phyloP scores from a whole-genome alignment of 2,888 invertebrate species.

The Zelleria hepariella region DNA sequence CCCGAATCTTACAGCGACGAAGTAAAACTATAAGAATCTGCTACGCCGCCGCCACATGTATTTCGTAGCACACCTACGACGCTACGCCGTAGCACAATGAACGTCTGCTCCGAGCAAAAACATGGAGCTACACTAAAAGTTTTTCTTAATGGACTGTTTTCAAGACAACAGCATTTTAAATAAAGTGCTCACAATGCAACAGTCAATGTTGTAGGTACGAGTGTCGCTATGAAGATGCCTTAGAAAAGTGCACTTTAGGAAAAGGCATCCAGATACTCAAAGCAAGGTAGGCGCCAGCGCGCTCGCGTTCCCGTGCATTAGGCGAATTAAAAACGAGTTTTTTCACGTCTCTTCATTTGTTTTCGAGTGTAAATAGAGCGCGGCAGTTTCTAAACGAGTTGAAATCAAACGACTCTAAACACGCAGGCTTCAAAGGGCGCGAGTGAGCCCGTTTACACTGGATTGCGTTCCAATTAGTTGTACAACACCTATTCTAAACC shows the following conservation, averaged over 20 bases:
- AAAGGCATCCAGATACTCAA: conserved; percentile 34
- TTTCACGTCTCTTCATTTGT: conserved; percentile 53
- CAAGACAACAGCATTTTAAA: conserved; percentile 41
- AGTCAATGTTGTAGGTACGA: conserved; percentile 39
- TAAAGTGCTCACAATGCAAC: conserved; percentile 56
- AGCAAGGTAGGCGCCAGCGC: conserved; percentile 14
- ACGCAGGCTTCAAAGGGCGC: conserved; percentile 49
- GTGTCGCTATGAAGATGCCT: conserved; percentile 39
- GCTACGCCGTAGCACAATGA: conserved; percentile 8
- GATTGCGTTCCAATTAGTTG: conserved; percentile 43
- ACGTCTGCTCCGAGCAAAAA: background rate
- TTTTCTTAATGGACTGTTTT: conserved; percentile 30
- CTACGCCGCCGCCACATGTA: background rate
- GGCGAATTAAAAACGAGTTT: conserved; percentile 63
- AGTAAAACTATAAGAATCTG: background rate
- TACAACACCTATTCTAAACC: background rate
- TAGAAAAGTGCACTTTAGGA: conserved; percentile 54
- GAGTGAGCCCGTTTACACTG: conserved; percentile 58
- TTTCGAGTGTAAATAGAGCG: conserved; percentile 41
- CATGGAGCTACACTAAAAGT: conserved; percentile 10
- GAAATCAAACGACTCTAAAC: conserved; percentile 59
- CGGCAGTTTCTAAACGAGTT: conserved; percentile 35
- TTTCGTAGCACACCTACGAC: background rate
- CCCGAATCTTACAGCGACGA: too few relatives aligned
- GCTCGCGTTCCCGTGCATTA: conserved; percentile 52